A percentile compares a stretch with the other conserved stretches of the same genome.
These are phyloP conservation scores for Ctenochaetus hawaiiensis DNA, from an alignment of 2,797 vertebrate genomes.

Conservation along the genomic window DNA sequence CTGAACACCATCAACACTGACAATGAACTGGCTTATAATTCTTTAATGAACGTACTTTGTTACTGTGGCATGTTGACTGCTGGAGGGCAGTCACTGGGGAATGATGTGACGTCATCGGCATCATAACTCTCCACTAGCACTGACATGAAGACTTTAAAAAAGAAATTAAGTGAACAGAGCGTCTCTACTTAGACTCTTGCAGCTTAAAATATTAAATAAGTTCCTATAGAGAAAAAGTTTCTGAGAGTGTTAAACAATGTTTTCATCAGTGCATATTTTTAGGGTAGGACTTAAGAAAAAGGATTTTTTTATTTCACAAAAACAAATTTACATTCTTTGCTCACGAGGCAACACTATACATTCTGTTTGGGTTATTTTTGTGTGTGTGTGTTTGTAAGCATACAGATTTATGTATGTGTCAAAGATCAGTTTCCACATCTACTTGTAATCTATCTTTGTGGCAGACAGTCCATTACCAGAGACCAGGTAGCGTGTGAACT, in stretches of 20 bases:
- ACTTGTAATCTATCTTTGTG: conserved; percentile 39
- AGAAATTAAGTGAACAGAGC: background rate
- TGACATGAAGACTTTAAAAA: background rate
- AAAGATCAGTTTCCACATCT: conserved; percentile 40
- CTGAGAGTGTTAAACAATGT: background rate
- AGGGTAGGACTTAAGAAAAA: background rate
- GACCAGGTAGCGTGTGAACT: conserved; percentile 58
- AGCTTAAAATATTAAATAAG: background rate
- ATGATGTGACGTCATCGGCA: too few species aligned
- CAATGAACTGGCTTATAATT: background rate
- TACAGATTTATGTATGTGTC: conserved; percentile 4
- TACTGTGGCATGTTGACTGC: background rate
- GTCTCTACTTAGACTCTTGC: background rate
- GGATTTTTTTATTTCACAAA: too few species aligned
- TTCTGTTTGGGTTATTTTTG: background rate
- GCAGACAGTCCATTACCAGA: conserved; percentile 40
- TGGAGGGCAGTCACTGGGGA: background rate
- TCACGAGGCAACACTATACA: background rate
- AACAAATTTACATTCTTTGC: too few species aligned
- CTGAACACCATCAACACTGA: background rate
- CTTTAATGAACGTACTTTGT: conserved; percentile 39
- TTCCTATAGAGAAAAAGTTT: background rate
- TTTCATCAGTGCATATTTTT: background rate
- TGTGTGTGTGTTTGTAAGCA: conserved; percentile 4
- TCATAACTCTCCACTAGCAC: background rate